phyloP scores from a whole-genome alignment of 2,888 invertebrate species.

The Clunio marinus region DNA sequence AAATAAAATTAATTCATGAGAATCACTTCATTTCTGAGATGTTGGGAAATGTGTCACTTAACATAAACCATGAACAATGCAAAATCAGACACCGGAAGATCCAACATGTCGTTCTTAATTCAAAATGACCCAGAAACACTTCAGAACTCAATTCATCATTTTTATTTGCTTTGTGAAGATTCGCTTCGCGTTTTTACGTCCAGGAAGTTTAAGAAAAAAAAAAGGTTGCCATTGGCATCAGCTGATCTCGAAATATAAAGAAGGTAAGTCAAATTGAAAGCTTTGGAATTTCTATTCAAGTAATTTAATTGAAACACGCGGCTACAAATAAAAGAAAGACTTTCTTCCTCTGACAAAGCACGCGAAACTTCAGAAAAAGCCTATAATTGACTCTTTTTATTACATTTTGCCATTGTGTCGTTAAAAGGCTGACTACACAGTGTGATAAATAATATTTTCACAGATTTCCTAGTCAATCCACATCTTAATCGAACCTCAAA shows the following conservation, averaged over 20 bases:
- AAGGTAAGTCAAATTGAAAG: too few species aligned
- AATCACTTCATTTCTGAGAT: not conserved
- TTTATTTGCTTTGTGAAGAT: not conserved
- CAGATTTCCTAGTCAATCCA: too few species aligned
- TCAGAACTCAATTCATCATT: not conserved
- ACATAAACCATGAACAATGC: conserved; percentile 2
- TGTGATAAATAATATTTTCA: too few species aligned
- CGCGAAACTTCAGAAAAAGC: not conserved
- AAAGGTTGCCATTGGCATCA: not conserved
- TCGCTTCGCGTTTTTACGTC: not conserved
- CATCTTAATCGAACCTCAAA: not conserved
- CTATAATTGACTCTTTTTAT: not conserved
- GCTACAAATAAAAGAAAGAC: not conserved
- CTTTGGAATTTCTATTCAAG: not conserved
- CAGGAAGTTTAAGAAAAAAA: not conserved
- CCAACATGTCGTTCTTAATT: not conserved
- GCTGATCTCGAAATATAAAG: too few species aligned
- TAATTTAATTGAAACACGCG: not conserved
- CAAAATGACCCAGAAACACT: not conserved
- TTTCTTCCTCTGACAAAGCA: not conserved
- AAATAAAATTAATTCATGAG: not conserved
- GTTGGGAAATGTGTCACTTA: conserved; percentile 1
- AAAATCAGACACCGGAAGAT: not conserved
- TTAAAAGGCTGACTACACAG: too few species aligned
- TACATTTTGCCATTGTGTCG: not conserved